Base-by-base conservation (phyloP, 1,140 invertebrate genomes). In the Coelopa frigida region DNA sequence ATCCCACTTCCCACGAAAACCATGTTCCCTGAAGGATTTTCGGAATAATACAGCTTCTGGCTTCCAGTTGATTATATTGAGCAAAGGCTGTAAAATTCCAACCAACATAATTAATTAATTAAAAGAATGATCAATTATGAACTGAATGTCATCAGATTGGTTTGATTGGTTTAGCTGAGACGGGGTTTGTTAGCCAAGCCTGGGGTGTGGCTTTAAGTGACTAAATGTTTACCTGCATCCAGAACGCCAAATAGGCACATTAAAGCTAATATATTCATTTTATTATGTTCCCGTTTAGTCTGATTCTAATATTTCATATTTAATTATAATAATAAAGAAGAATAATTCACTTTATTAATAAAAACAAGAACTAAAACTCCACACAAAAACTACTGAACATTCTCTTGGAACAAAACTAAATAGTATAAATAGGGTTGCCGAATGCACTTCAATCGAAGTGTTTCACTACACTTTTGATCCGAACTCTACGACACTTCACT, bases 1-100 rank as follows among this genome's bases (percentile, higher is more conserved):
- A 71, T 15, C 88, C 87, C 72, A 84, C 84, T 78, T 94, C 91
- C 78, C 88, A 86, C 8, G 87, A 91, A 72, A 89, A 94, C 90
- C 90, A 94, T 26, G 84, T 78, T 44, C 89, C 89, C 62, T 86
- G 76, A 22, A 94, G 70, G 39, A 88, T 80, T 47, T 79, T 58
- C 18, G 89, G 87, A 61, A 92, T 87, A 21, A 71, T 72, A 57
- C 79, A 81, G 15, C 21, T 21, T 52, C 49, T 49, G 22, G 54
- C 49, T 21, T 61, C 57, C 26, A 66, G 27, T 11, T 56, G 39
- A 41, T 64, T 59, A 15, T 50, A 59, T 42, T 61, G 59, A 15
- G 46, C 51, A 3, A 49, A 3, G 3, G 43, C 59, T 63, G 45
- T 31, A 50, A 17, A 18, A 41, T 11, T 22, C 17, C 20, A 41